phyloP scores from a whole-genome alignment of 2,797 vertebrate species.

The Serranus cabrilla region DNA sequence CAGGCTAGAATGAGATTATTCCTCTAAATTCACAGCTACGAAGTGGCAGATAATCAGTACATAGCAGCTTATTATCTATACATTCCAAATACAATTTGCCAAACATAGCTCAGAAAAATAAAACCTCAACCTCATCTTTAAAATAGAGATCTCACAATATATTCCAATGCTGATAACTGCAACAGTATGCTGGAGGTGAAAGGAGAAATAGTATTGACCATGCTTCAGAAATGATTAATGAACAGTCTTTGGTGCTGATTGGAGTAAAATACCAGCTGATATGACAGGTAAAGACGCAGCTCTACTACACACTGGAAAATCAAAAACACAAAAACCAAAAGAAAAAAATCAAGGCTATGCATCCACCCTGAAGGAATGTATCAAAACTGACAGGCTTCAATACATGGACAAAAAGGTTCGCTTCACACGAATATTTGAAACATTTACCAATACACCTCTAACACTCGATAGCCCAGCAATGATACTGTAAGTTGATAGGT shows the following conservation, averaged over 20 bases:
- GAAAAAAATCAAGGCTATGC: constrained; percentile 74
- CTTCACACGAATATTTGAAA: constrained; percentile 91
- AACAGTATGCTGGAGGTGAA: constrained; percentile 91
- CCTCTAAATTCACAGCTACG: constrained; percentile 99
- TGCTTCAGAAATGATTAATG: constrained; percentile 91
- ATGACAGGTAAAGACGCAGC: constrained; percentile 77
- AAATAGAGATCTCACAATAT: constrained; percentile 81
- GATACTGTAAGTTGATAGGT: constrained; percentile 80
- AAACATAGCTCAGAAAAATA: constrained; percentile 92
- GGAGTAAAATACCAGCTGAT: constrained; percentile 67
- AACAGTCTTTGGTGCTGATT: constrained; percentile 99
- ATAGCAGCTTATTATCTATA: constrained; percentile 99
- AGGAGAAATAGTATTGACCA: constrained; percentile 91
- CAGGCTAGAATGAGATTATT: constrained; percentile 95
- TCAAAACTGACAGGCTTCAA: constrained; percentile 92
- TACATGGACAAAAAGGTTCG: constrained; percentile 81
- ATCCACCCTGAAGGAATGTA: constrained; percentile 99
- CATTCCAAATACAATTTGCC: constrained; percentile 98
- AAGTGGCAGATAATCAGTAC: constrained; percentile 97
- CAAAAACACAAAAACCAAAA: constrained; percentile 78
- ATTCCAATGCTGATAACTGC: constrained; percentile 86
- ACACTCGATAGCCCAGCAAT: constrained; percentile 92
- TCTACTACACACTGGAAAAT: constrained; percentile 67
- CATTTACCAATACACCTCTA: constrained; percentile 92
- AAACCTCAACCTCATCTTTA: constrained; percentile 91